phyloP scores from a whole-genome alignment of 1,140 invertebrate species.

The Drosophila asahinai region DNA sequence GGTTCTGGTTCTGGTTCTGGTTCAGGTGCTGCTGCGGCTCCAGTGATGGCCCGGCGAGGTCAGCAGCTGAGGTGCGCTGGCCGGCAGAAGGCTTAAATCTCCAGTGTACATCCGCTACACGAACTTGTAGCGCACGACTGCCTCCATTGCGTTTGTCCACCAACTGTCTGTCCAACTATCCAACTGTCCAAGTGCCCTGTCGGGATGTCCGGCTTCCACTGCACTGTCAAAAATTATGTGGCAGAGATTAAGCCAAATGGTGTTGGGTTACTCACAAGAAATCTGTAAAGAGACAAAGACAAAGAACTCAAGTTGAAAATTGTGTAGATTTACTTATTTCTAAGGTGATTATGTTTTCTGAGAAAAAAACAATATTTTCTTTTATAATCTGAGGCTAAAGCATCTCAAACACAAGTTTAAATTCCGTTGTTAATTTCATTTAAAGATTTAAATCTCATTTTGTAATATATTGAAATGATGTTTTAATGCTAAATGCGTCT shows the following conservation, averaged over 20 bases:
- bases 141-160: conserved; percentile 46
- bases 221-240: conserved; percentile 20
- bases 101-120: conserved; percentile 79
- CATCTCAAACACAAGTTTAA: not conserved
- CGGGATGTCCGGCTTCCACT: conserved; percentile 28
- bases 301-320: not conserved
- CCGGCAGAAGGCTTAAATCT: conserved; percentile 74
- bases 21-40: not conserved
- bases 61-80: conserved; percentile 38
- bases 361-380: not conserved
- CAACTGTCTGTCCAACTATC: conserved; percentile 9
- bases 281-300: too few relatives aligned
- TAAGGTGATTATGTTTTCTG: not conserved
- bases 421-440: too few relatives aligned
- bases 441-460: too few relatives aligned
- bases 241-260: not conserved
- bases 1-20: not conserved
- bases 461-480: too few relatives aligned
- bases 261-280: not conserved
- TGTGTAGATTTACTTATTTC: too few relatives aligned
- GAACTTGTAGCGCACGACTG: conserved; percentile 79
- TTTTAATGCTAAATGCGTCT: not conserved
- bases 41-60: conserved; percentile 22
- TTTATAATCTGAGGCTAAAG: too few relatives aligned
- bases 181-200: conserved; percentile 9